These are phyloP conservation scores for rat (Rattus norvegicus) DNA, from an alignment of 2,113 vertebrate species.

Conservation along the genomic window GRCr8 NC_086030.1:6459001-6459500, in stretches of 20 bases:
- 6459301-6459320: conserved; percentile 91
- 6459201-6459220: conserved; percentile 3
- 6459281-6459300: conserved; percentile 96
- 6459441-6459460: conserved; percentile 97
- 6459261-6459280: conserved; percentile 87
- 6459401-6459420: conserved; percentile 91
- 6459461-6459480: conserved; percentile 95
- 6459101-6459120: conserved; percentile 73
- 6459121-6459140: conserved; percentile 60
- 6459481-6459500: conserved; percentile 93
- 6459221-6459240: conserved; percentile 61
- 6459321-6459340: conserved; percentile 69
- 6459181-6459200: not conserved
- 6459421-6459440: conserved; percentile 95
- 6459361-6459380: conserved; percentile 79
- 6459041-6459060: conserved; percentile 94
- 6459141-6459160: conserved; percentile 52
- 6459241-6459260: conserved; percentile 20
- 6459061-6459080: conserved; percentile 73
- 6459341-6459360: not conserved
- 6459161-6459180: conserved; percentile 42
- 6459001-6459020: conserved; percentile 93
- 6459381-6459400: conserved; percentile 93
- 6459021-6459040: conserved; percentile 93
- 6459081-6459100: conserved; percentile 76